A percentile compares a stretch with the other conserved stretches of the same genome.
Conservation (phyloP, 2,888 invertebrate genomes). For the Erebia palarica region DNA sequence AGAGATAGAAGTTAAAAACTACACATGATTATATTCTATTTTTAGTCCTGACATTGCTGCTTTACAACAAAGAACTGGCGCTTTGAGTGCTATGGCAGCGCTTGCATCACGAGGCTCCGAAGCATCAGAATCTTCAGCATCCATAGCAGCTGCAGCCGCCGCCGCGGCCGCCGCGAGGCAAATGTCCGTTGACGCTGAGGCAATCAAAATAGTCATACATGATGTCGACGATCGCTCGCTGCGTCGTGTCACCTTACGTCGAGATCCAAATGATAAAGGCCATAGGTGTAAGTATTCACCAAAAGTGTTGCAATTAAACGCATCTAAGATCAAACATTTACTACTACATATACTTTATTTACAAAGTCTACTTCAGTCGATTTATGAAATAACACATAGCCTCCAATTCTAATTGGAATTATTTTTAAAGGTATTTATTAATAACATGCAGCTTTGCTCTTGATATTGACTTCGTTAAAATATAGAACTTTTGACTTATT, state of each 20-base stretch:
- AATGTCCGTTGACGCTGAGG: constrained; percentile 94
- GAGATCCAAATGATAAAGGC: constrained; percentile 92
- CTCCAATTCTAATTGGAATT: no score
- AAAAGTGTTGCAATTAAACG: constrained; percentile 22
- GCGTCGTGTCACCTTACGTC: constrained; percentile 87
- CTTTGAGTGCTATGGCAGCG: constrained; percentile 74
- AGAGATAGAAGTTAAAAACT: background rate
- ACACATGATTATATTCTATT: background rate
- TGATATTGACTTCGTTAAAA: no score
- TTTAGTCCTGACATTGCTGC: constrained; percentile 89
- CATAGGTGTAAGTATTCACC: constrained; percentile 88
- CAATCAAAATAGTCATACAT: constrained; percentile 95
- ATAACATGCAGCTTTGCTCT: no score
- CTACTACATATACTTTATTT: no score
- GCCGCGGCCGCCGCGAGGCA: constrained; percentile 88
- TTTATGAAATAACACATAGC: no score
- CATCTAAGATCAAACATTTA: background rate
- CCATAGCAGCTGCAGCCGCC: constrained; percentile 69
- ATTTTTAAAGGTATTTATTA: no score
- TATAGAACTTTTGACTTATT: no score
- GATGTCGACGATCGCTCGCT: constrained; percentile 93
- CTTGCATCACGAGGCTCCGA: constrained; percentile 65
- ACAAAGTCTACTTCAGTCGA: no score
- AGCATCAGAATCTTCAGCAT: constrained; percentile 61
- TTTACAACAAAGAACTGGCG: constrained; percentile 83